Percentiles rank a stretch among this genome's conserved stretches.
phyloP scores from a whole-genome alignment of 2,113 vertebrate genomes.

The Gymnocephalus cernua region DNA sequence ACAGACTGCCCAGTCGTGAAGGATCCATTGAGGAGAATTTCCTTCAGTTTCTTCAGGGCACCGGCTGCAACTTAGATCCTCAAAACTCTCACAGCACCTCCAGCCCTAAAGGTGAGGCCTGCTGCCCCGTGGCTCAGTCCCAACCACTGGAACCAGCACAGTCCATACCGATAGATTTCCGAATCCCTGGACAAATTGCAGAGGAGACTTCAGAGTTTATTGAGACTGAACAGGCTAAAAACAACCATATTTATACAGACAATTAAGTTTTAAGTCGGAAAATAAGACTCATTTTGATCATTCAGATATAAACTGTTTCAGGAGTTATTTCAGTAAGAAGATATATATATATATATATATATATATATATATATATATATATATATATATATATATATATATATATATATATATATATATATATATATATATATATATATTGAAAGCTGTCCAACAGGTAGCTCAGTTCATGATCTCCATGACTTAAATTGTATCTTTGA shows the following conservation, averaged over 20 bases:
- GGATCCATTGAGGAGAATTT: conserved; percentile 99
- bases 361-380: too few relatives aligned
- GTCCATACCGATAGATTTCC: conserved; percentile 89
- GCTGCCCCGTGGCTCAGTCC: conserved; percentile 70
- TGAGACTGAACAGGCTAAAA: conserved; percentile 75
- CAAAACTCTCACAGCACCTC: conserved; percentile 86
- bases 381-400: too few relatives aligned
- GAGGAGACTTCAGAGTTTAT: conserved; percentile 80
- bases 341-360: too few relatives aligned
- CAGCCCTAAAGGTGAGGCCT: conserved; percentile 89
- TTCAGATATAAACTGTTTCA: conserved; percentile 50
- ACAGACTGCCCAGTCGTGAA: conserved; percentile 92
- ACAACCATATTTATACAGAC: conserved; percentile 76
- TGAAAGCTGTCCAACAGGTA: conserved; percentile 28
- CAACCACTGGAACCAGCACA: conserved; percentile 59
- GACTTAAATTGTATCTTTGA: conserved; percentile 50
- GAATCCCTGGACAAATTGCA: conserved; percentile 82
- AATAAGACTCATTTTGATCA: conserved; percentile 28
- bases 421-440: too few relatives aligned
- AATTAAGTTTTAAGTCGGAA: conserved; percentile 56
- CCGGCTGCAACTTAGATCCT: conserved; percentile 88
- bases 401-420: too few relatives aligned
- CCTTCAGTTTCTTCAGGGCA: conserved; percentile 97
- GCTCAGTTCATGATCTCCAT: conserved; percentile 25
- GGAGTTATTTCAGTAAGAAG: conserved; percentile 37